Conservation (phyloP, 2,797 vertebrate species). For the Buceros bicornis region DNA sequence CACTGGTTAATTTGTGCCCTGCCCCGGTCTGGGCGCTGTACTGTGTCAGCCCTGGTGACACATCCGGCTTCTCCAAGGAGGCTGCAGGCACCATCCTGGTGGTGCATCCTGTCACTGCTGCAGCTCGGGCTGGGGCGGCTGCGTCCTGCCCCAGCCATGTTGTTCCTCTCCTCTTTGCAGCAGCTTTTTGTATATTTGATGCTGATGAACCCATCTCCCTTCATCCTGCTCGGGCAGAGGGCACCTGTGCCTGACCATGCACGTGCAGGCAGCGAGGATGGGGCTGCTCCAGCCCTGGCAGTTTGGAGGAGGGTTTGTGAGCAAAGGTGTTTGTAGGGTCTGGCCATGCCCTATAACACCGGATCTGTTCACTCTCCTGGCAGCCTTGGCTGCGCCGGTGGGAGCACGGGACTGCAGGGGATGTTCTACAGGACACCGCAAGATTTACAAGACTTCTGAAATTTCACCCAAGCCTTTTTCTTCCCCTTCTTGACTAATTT, state of each 20-base stretch:
- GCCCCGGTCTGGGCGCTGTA: neutral
- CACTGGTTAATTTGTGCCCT: neutral
- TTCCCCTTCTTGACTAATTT: neutral
- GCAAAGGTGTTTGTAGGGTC: neutral
- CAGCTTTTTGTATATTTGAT: neutral
- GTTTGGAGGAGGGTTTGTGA: neutral
- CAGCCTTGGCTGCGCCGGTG: neutral
- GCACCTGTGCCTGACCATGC: neutral
- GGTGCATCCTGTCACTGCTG: accelerated
- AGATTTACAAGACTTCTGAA: neutral
- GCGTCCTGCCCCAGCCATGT: neutral
- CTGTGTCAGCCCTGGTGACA: neutral
- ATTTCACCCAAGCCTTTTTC: neutral
- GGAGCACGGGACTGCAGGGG: neutral
- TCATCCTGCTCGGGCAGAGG: neutral
- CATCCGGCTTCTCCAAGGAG: neutral
- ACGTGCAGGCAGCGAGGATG: accelerated
- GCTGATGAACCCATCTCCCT: neutral
- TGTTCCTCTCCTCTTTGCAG: neutral
- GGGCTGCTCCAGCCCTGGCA: neutral
- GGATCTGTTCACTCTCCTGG: neutral
- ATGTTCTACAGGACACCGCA: neutral
- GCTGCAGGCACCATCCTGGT: neutral
- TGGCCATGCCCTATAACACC: accelerated
- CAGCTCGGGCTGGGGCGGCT: neutral